phyloP scores from a whole-genome alignment of 2,113 vertebrate species.

The Peromyscus californicus region DNA sequence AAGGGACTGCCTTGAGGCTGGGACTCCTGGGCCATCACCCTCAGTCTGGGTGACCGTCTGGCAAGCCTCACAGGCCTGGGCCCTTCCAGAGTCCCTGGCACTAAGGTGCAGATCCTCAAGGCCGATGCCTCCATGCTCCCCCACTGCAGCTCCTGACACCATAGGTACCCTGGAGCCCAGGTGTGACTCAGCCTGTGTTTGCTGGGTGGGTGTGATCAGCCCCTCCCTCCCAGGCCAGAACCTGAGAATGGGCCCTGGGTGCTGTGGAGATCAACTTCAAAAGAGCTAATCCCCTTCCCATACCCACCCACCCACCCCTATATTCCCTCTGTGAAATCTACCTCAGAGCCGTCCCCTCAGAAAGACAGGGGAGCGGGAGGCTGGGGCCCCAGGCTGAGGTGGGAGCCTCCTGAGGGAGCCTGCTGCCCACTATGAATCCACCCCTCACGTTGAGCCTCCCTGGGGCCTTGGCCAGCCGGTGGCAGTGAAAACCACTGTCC shows the following conservation, averaged over 20 bases:
- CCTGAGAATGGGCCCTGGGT: constrained; percentile 68
- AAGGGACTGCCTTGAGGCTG: constrained; percentile 30
- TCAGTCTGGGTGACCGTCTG: neutral
- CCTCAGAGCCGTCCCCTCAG: constrained; percentile 85
- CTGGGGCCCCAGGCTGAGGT: constrained; percentile 62
- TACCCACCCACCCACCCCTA: neutral
- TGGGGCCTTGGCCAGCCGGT: constrained; percentile 23
- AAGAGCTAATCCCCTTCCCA: constrained; percentile 78
- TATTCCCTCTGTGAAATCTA: constrained; percentile 85
- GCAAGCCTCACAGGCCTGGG: constrained; percentile 8
- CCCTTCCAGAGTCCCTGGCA: neutral
- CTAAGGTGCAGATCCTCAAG: constrained; percentile 21
- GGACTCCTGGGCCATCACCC: neutral
- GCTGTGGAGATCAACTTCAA: constrained; percentile 76
- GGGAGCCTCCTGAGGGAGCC: constrained; percentile 67
- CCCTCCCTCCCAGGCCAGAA: constrained; percentile 59
- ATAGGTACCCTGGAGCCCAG: neutral
- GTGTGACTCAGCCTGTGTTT: constrained; percentile 47
- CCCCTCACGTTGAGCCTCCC: constrained; percentile 44
- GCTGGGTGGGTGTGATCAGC: constrained; percentile 49
- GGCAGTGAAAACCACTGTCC: constrained; percentile 31
- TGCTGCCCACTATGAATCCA: constrained; percentile 57
- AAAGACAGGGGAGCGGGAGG: constrained; percentile 77
- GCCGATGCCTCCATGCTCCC: neutral
- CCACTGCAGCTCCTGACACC: neutral